A percentile compares a stretch with the other conserved stretches of the same genome.
Evolutionary conservation across 1,140 invertebrate species (phyloP).

Genomic region (Drosophila tani): DNA sequence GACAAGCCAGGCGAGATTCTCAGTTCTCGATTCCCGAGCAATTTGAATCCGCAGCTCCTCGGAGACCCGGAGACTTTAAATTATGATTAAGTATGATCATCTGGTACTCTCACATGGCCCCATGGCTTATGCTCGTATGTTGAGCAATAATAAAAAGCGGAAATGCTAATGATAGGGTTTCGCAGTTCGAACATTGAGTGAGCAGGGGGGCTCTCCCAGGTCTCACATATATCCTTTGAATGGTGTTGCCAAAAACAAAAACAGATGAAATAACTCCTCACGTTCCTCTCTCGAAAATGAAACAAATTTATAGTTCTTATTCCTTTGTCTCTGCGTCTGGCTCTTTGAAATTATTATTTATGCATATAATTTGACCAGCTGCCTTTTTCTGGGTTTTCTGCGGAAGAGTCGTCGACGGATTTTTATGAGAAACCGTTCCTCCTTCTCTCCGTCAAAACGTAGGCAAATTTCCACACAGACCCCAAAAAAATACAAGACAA

Average conservation of each 20-base stretch:
- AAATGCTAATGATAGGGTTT: constrained; percentile 84
- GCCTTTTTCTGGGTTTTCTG: constrained; percentile 58
- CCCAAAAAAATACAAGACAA: background rate
- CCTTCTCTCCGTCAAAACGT: constrained; percentile 24
- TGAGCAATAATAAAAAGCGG: constrained; percentile 83
- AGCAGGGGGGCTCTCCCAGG: constrained; percentile 10
- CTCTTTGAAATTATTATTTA: constrained; percentile 81
- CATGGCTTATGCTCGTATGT: constrained; percentile 38
- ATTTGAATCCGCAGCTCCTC: constrained; percentile 57
- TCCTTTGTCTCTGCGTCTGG: constrained; percentile 45
- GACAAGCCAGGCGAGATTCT: constrained; percentile 55
- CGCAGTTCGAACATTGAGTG: constrained; percentile 39
- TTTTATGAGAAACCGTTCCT: constrained; percentile 35
- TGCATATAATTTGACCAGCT: constrained; percentile 81
- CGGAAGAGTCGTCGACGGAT: constrained; percentile 46
- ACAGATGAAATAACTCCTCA: constrained; percentile 31
- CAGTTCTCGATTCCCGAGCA: constrained; percentile 24
- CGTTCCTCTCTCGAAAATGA: constrained; percentile 50
- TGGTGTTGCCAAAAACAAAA: constrained; percentile 28
- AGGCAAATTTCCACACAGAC: constrained; percentile 69
- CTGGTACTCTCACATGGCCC: constrained; percentile 50
- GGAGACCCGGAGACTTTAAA: constrained; percentile 63
- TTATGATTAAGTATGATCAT: constrained; percentile 84
- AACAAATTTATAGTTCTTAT: constrained; percentile 75
- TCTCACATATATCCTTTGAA: constrained; percentile 54